Conservation (phyloP, 2,113 vertebrate genomes). For the Oreotragus oreotragus region DNA sequence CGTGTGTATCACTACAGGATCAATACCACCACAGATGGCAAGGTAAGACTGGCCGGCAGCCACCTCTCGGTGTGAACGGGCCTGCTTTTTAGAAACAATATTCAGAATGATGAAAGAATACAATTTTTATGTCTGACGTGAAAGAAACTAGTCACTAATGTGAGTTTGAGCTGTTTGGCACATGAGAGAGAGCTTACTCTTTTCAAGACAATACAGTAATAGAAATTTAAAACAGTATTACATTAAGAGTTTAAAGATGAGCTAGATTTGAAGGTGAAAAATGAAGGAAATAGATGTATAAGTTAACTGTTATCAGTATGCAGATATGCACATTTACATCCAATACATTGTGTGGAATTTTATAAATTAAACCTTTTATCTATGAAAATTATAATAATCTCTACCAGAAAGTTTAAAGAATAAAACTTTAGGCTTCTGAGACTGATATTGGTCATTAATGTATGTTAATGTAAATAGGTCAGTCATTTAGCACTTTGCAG, state of each 20-base stretch:
- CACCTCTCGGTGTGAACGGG: neutral
- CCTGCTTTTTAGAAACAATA: neutral
- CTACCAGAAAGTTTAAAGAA: neutral
- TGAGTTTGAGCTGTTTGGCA: neutral
- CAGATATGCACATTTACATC: neutral
- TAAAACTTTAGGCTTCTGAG: neutral
- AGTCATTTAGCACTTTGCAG: neutral
- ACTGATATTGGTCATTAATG: neutral
- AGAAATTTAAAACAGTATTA: neutral
- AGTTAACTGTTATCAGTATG: neutral
- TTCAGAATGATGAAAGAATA: neutral
- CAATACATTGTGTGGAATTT: neutral
- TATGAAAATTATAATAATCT: neutral
- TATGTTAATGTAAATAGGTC: neutral
- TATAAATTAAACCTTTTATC: neutral
- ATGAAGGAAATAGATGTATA: neutral
- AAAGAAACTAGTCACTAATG: neutral
- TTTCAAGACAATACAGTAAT: slow-evolving; percentile 1
- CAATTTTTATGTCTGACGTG: neutral
- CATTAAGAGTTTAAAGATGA: neutral
- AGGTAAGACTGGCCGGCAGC: slow-evolving; percentile 82
- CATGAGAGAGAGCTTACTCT: neutral
- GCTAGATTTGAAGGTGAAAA: neutral
- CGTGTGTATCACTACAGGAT: slow-evolving; percentile 99
- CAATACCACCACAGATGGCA: slow-evolving; percentile 93